These are phyloP conservation scores for Cataglyphis cursor DNA, from an alignment of 2,888 invertebrate genomes.

Conservation along the genomic window DNA sequence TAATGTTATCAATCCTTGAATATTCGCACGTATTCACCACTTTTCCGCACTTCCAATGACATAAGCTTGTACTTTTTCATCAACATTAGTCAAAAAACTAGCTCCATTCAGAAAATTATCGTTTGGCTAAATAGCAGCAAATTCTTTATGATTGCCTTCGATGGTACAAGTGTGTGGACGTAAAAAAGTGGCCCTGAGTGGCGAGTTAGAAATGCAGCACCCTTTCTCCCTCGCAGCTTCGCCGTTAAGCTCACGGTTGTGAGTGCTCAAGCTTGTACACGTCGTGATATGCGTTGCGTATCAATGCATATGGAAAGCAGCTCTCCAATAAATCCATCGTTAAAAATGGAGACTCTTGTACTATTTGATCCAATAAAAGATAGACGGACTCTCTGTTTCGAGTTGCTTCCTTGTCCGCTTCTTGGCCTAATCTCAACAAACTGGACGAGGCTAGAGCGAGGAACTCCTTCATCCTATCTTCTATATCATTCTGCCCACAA, in stretches of 20 bases:
- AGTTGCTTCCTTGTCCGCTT: slow-evolving; percentile 97
- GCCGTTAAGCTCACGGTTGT: slow-evolving; percentile 80
- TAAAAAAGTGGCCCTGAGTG: slow-evolving; percentile 73
- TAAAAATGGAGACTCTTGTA: slow-evolving; percentile 98
- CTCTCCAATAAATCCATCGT: slow-evolving; percentile 99
- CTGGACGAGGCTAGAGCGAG: slow-evolving; percentile 97
- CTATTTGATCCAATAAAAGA: slow-evolving; percentile 97
- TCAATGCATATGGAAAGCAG: slow-evolving; percentile 99
- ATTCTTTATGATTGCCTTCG: slow-evolving; percentile 41
- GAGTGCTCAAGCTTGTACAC: slow-evolving; percentile 96
- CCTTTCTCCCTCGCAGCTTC: slow-evolving; percentile 16
- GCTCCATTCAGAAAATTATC: slow-evolving; percentile 8
- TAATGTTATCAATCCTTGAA: slow-evolving; percentile 8
- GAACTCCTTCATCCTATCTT: slow-evolving; percentile 99
- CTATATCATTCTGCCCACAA: slow-evolving; percentile 98
- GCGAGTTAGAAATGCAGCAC: slow-evolving; percentile 65
- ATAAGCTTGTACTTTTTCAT: slow-evolving; percentile 22
- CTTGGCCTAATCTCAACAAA: slow-evolving; percentile 96
- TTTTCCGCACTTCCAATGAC: slow-evolving; percentile 1
- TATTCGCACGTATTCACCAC: slow-evolving; percentile 9
- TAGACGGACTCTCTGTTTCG: slow-evolving; percentile 99
- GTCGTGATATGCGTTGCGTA: slow-evolving; percentile 99
- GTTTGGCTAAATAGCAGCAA: slow-evolving; percentile 15
- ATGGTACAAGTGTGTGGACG: slow-evolving; percentile 61
- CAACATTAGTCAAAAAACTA: slow-evolving; percentile 14